phyloP scores from a whole-genome alignment of 2,888 invertebrate genomes.

The Melanargia galathea region DNA sequence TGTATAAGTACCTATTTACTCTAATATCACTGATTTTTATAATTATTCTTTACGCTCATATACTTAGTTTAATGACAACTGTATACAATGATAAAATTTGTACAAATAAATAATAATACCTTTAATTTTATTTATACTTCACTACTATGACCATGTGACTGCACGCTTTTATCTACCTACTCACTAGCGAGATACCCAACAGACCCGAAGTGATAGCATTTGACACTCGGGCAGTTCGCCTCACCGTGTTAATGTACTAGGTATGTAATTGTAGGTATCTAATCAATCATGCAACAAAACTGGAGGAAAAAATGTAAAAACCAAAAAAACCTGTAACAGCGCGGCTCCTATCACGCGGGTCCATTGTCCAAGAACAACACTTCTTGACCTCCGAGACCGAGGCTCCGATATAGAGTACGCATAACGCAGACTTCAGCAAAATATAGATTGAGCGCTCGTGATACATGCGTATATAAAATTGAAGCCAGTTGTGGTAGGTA shows the following conservation, averaged over 20 bases:
- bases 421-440: background rate
- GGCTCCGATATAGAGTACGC: slow-evolving; percentile 19
- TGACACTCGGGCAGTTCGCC: background rate
- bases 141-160: no score
- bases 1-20: no score
- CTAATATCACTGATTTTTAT: no score
- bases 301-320: slow-evolving; percentile 4
- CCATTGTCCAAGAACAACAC: slow-evolving; percentile 43
- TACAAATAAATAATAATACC: no score
- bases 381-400: slow-evolving; percentile 35
- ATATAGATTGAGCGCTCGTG: background rate
- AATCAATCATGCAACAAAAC: background rate
- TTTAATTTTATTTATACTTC: no score
- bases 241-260: background rate
- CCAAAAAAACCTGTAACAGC: slow-evolving; percentile 1
- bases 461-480: background rate
- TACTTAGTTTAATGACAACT: no score
- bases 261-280: background rate
- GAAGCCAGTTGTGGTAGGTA: background rate
- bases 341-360: slow-evolving; percentile 38
- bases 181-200: no score
- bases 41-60: no score
- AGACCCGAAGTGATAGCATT: background rate
- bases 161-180: no score
- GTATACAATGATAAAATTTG: no score